Evolutionary conservation across 2,113 vertebrate species (phyloP).

Genomic region (Alectura lathami): DNA sequence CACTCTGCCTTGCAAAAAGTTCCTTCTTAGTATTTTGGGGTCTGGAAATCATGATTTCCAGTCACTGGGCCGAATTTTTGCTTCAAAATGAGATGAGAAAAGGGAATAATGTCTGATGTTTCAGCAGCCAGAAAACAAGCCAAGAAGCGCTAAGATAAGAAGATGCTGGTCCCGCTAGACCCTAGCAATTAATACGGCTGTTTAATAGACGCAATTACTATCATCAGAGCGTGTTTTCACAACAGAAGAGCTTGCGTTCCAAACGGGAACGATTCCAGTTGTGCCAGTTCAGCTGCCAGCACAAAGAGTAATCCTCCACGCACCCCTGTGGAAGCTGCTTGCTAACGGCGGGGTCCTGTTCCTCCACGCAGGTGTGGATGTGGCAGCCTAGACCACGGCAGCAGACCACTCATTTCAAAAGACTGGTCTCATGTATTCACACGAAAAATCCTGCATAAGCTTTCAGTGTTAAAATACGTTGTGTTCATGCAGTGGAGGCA

Average conservation of each 20-base stretch:
- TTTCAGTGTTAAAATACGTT: neutral
- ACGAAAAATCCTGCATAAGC: neutral
- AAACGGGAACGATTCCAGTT: neutral
- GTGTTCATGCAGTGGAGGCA: neutral
- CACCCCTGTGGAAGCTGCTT: neutral
- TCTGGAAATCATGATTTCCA: neutral
- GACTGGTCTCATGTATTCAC: neutral
- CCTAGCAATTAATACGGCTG: neutral
- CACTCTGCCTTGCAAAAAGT: neutral
- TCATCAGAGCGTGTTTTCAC: neutral
- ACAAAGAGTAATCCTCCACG: neutral
- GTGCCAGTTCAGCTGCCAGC: neutral
- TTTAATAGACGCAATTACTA: neutral
- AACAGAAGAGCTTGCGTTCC: neutral
- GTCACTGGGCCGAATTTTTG: neutral
- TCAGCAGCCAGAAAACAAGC: neutral
- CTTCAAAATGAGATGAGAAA: neutral
- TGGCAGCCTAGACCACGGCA: neutral
- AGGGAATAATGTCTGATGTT: neutral
- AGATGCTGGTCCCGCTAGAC: neutral
- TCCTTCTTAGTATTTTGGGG: neutral
- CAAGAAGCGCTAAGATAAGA: neutral
- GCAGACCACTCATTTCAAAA: neutral
- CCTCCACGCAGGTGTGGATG: neutral
- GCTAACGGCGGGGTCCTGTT: rapidly evolving